These are phyloP conservation scores for Leptosomus discolor DNA, from an alignment of 2,113 vertebrate species.

Conservation along the genomic window DNA sequence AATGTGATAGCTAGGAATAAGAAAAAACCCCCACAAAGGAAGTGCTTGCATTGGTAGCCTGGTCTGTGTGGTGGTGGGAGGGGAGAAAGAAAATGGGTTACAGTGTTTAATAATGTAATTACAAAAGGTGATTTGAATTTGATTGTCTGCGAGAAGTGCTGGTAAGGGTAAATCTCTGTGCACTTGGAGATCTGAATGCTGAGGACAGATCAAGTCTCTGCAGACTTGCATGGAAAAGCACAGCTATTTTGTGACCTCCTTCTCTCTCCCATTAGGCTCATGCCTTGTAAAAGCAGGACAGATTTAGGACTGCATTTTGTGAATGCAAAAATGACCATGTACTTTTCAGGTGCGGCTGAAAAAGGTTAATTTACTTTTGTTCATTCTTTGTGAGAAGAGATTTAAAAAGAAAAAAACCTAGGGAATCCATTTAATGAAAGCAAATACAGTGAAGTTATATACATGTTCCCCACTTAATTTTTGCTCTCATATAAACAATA, in stretches of 20 bases:
- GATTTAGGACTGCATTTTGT: background rate
- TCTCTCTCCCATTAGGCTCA: background rate
- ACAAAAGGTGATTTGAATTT: slow-evolving; percentile 41
- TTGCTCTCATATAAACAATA: background rate
- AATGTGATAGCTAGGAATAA: background rate
- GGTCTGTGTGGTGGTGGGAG: background rate
- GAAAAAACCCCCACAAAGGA: background rate
- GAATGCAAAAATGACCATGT: background rate
- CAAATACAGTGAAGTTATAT: background rate
- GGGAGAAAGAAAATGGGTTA: slow-evolving; percentile 11
- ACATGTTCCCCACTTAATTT: background rate
- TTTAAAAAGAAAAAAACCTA: background rate
- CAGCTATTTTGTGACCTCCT: slow-evolving; percentile 19
- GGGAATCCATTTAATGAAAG: background rate
- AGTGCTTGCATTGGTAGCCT: rapidly evolving
- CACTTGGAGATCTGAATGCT: slow-evolving; percentile 4
- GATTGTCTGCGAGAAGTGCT: slow-evolving; percentile 8
- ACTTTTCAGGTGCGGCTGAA: background rate
- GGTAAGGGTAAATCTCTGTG: slow-evolving; percentile 32
- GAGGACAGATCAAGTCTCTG: slow-evolving; percentile 43
- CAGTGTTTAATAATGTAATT: slow-evolving; percentile 14
- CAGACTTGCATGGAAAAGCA: background rate
- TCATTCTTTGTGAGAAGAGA: background rate
- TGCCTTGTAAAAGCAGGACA: background rate
- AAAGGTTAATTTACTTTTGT: background rate